Percentiles rank a stretch among this genome's conserved stretches.
These are phyloP conservation scores for Sinotaia quadrata DNA, from an alignment of 2,888 invertebrate species.

Conservation along the genomic window DNA sequence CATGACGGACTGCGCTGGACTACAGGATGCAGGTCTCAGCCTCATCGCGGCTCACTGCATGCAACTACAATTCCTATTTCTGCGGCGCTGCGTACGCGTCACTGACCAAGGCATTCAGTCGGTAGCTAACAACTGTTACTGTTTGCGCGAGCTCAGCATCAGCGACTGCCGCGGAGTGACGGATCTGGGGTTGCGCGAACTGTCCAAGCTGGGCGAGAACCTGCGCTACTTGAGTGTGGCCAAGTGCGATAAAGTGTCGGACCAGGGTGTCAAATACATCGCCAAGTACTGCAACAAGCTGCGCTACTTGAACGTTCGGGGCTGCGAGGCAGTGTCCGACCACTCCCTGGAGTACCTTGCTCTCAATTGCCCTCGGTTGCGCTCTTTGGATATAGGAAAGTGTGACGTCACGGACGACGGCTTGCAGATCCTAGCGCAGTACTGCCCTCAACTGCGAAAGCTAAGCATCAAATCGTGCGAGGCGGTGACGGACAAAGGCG, in stretches of 20 bases:
- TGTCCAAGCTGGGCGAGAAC: conserved; percentile 89
- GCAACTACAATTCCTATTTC: conserved; percentile 87
- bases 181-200: conserved; percentile 90
- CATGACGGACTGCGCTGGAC: conserved; percentile 88
- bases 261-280: conserved; percentile 89
- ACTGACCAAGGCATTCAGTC: conserved; percentile 93
- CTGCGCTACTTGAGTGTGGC: conserved; percentile 92
- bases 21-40: conserved; percentile 88
- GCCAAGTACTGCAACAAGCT: conserved; percentile 90
- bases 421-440: conserved; percentile 85
- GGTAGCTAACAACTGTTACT: conserved; percentile 87
- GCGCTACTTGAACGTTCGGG: conserved; percentile 88
- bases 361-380: conserved; percentile 85
- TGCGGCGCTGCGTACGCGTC: conserved; percentile 89
- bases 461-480: conserved; percentile 92
- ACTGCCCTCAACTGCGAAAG: conserved; percentile 86
- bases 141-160: conserved; percentile 85
- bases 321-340: conserved; percentile 95
- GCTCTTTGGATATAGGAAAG: conserved; percentile 92
- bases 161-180: conserved; percentile 90
- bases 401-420: conserved; percentile 94
- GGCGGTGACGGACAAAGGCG: conserved; percentile 89
- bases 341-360: conserved; percentile 90
- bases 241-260: conserved; percentile 88
- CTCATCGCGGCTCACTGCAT: conserved; percentile 89